Evolutionary conservation across 2,113 vertebrate genomes (phyloP).

Genomic region (Bubalus kerabau): DNA sequence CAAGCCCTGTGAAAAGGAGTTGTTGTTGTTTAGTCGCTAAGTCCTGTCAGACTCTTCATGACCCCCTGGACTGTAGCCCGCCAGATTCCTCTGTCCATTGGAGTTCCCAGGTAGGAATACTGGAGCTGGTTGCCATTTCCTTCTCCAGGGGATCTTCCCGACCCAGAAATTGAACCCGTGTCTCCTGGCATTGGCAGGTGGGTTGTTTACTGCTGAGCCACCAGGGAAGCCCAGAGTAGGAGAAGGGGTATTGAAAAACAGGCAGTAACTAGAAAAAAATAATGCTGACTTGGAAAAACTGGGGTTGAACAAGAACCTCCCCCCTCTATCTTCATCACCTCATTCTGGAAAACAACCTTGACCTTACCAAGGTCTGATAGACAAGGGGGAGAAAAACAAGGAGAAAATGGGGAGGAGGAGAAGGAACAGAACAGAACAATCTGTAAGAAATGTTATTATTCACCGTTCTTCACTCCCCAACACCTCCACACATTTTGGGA

Average conservation of each 20-base stretch:
- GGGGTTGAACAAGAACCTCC: background rate
- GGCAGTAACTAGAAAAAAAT: background rate
- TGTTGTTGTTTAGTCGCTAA: background rate
- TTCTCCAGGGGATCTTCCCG: background rate
- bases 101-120: background rate
- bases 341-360: slow-evolving; percentile 30
- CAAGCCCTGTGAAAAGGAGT: background rate
- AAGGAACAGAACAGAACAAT: slow-evolving; percentile 21
- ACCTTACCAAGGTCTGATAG: background rate
- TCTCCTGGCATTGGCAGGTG: background rate
- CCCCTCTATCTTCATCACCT: background rate
- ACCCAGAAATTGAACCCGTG: background rate
- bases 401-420: background rate
- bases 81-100: background rate
- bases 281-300: slow-evolving; percentile 16
- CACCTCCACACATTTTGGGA: background rate
- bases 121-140: background rate
- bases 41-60: background rate
- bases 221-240: background rate
- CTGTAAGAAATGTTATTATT: background rate
- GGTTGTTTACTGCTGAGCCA: background rate
- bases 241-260: background rate
- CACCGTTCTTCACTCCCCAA: background rate
- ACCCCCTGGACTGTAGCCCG: background rate
- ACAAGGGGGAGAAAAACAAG: background rate